Evolutionary conservation across 2,888 invertebrate genomes (phyloP), one percentile per base, ranked within the genome.

Genomic region (Yponomeuta malinellus): DNA sequence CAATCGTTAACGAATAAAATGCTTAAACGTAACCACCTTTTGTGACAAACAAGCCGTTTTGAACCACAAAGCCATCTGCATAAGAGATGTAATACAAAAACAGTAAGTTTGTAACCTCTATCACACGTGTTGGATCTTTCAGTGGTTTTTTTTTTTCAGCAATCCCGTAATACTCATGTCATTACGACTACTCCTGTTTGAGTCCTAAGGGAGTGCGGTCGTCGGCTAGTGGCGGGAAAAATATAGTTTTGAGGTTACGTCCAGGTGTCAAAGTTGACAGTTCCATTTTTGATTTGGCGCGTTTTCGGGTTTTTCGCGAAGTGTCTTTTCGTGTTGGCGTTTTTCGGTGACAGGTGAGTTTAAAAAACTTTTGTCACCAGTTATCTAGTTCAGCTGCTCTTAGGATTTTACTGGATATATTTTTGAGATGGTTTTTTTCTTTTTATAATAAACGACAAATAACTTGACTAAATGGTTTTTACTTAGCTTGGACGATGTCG

Each of bases 131-230:
- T 70, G 52, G 59, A 75, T 67, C 78, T 80, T 85, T 83, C 81
- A 84, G 81, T 80, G 78, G 52, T 1, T 4, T 75, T 85, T 33
- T 33, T 78, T 79, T 83, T 83, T 71, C 82, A 79, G 79, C 78
- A 79, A 83, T 84, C 84, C 86, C 81, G 81, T 78, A 79, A 77
- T 78, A 82, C 81, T 83, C 78, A 81, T 82, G 12, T 65, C 63
- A 66, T 33, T 12, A 12, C 63, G 48, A 80, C 84, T 89, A 90
- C 86, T 90, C 84, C 86, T 79, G 80, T 78, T 78, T 77, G 76
- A 76, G 79, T 76, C 80, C 77, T 79, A 79, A 79, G 78, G 77
- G 76, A 73, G 85, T 79, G 76, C 76, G 79, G 88, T 84, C 81
- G 88, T 76, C 78, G 73, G 74, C 73, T 74, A 73, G 75, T 76